Evolutionary conservation across 2,797 vertebrate species (phyloP).

Genomic region (Chanos chanos): DNA sequence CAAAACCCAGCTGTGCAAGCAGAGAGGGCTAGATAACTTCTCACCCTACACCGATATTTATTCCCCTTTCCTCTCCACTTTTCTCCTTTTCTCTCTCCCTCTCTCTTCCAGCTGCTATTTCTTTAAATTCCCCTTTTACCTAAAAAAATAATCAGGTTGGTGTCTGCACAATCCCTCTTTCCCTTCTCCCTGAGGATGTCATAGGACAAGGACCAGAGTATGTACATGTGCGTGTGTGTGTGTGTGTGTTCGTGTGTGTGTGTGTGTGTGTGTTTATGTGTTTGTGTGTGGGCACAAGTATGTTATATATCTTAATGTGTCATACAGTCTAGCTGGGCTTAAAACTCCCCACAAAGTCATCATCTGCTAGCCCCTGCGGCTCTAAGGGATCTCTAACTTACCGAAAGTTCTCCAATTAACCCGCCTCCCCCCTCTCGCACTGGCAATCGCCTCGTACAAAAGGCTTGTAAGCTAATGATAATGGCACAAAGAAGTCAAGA

Average conservation of each 20-base stretch:
- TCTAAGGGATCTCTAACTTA: conserved; percentile 56
- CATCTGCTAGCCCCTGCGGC: conserved; percentile 63
- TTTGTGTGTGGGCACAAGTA: too few relatives aligned
- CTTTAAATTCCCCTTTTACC: background rate
- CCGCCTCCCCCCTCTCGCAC: too few relatives aligned
- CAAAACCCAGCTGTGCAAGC: background rate
- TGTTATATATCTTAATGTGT: conserved; percentile 9
- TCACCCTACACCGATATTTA: background rate
- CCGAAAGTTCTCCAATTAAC: too few relatives aligned
- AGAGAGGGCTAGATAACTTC: background rate
- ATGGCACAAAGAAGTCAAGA: conserved; percentile 57
- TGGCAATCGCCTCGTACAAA: too few relatives aligned
- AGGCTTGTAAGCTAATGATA: conserved; percentile 71
- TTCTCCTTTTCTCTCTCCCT: too few relatives aligned
- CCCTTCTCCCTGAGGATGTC: too few relatives aligned
- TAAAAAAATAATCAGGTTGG: too few relatives aligned
- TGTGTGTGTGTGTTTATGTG: too few relatives aligned
- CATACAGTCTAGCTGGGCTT: background rate
- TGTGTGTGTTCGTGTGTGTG: too few relatives aligned
- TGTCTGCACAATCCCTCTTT: too few relatives aligned
- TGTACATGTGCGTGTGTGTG: background rate
- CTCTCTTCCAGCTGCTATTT: background rate
- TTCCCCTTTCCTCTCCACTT: background rate
- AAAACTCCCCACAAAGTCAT: conserved; percentile 58
- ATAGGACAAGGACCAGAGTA: too few relatives aligned